A percentile compares a stretch with the other conserved stretches of the same genome.
These are phyloP conservation scores for Zenarchopterus dispar DNA, from an alignment of 2,797 vertebrate species.

Conservation along the genomic window DNA sequence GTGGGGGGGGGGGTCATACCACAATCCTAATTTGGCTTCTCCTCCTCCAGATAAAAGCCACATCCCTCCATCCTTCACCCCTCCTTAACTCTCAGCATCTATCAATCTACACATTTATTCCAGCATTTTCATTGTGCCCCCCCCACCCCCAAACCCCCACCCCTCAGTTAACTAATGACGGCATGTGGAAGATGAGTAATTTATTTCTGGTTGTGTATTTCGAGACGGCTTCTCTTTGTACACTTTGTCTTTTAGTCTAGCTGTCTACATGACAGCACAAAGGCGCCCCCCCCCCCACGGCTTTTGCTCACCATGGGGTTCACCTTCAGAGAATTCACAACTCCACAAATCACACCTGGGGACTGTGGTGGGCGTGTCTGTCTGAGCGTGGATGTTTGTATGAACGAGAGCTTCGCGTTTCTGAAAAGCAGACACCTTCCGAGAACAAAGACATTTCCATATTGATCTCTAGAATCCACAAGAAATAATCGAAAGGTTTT, in stretches of 20 bases:
- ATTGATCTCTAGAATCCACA: constrained; percentile 42
- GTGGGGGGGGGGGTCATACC: constrained; percentile 72
- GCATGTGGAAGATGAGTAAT: neutral
- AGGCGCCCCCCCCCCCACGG: constrained; percentile 37
- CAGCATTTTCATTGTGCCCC: neutral
- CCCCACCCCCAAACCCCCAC: too few species aligned
- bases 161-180: neutral
- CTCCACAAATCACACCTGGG: constrained; percentile 65
- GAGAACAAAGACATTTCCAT: constrained; percentile 65
- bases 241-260: neutral
- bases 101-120: constrained; percentile 12
- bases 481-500: constrained; percentile 10
- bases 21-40: constrained; percentile 78
- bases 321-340: constrained; percentile 69
- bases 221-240: neutral
- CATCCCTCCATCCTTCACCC: constrained; percentile 43
- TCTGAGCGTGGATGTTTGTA: neutral
- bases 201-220: constrained; percentile 10
- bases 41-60: constrained; percentile 76
- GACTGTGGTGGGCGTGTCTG: constrained; percentile 52
- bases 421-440: constrained; percentile 40
- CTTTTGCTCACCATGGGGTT: constrained; percentile 68
- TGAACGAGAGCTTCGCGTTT: constrained; percentile 2
- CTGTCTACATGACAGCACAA: constrained; percentile 13
- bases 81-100: constrained; percentile 3